These are phyloP conservation scores for Serinus canaria DNA, from an alignment of 2,113 vertebrate species.

Conservation along the genomic window DNA sequence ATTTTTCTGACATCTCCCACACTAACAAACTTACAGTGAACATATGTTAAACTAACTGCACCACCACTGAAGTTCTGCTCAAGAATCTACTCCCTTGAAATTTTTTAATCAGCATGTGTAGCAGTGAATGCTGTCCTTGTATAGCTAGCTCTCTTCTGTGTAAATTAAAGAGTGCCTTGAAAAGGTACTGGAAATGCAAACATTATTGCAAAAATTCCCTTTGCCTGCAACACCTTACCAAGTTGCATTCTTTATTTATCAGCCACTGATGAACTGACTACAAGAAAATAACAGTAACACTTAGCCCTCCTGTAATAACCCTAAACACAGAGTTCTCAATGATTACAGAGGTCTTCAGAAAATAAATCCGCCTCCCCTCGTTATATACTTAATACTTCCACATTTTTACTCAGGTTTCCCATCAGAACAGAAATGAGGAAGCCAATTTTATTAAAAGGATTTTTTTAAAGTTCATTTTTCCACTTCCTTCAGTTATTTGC, in stretches of 20 bases:
- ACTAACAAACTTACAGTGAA: background rate
- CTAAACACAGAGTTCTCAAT: background rate
- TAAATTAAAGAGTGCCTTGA: background rate
- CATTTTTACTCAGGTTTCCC: background rate
- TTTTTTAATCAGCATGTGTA: background rate
- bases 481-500: background rate
- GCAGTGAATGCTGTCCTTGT: background rate
- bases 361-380: background rate
- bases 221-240: background rate
- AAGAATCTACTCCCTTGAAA: background rate
- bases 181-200: background rate
- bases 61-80: background rate
- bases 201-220: background rate
- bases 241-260: background rate
- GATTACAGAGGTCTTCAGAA: background rate
- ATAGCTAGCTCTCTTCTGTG: background rate
- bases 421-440: background rate
- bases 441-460: background rate
- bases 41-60: background rate
- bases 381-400: background rate
- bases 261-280: background rate
- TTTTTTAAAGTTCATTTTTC: background rate
- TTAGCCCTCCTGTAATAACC: background rate
- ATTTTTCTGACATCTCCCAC: slow-evolving; percentile 9
- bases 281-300: background rate